Base-by-base conservation (phyloP, 2,113 vertebrate genomes). In the Oncorhynchus kisutch region DNA sequence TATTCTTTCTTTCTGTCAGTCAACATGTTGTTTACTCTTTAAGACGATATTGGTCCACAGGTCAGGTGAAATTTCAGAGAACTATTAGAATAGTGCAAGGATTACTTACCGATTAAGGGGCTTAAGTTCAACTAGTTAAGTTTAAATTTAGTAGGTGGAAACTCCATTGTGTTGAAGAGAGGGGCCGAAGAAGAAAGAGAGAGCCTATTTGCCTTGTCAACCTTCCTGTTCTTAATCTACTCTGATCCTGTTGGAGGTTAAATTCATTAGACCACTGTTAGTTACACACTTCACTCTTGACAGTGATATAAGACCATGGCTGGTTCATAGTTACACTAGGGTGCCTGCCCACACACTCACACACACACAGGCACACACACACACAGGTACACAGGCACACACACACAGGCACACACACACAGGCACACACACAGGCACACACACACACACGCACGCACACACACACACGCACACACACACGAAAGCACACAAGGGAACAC, bases 121-220 rank as follows among this genome's bases (percentile, higher is more conserved):
- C 84, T 78, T 86, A 81, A 88, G 84, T 76, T 18, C 24, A 12
- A 79, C 88, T 81, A 83, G 80, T 84, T 78, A 27, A n/a, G 75
- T 77, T 80, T 84, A 84, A 82, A 86, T 84, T 73, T 84, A 81
- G 74, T 3, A 14, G 18, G 76, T n/a, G 45, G 67, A 51, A 85
- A 87, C 82, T 84, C 83, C 77, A 86, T 86, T 87, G 88, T 88
- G 78, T 51, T 74, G 82, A 80, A 84, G 65, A 82, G 78, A 80
- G 70, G 76, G 70, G 72, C 67, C 71, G 78, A 54, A 82, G 74
- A 29, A 72, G 3, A 66, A 27, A 27, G 5, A 3, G 48, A 73
- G 73, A 74, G 11, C 75, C 27, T 57, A 39, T 75, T 69, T 29
- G 72, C 34, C 69, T 22, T 3, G 39, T 69, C 66, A 25, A 72